phyloP scores from a whole-genome alignment of 1,140 invertebrate species.

The Tetramorium simillimum region DNA sequence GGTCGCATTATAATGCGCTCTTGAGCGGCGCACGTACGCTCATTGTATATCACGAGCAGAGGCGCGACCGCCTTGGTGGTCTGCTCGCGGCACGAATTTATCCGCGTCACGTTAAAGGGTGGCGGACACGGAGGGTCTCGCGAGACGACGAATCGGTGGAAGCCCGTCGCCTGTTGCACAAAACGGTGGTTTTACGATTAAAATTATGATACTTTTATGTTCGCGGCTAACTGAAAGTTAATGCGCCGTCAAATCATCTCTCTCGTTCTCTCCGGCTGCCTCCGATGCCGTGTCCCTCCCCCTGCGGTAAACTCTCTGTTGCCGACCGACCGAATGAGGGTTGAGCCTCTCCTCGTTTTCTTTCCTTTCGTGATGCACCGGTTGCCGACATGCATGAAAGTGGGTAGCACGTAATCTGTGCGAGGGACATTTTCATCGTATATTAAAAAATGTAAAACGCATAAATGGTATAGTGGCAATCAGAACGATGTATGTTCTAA shows the following conservation, averaged over 20 bases:
- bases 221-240: slow-evolving; percentile 81
- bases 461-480: slow-evolving; percentile 61
- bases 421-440: slow-evolving; percentile 68
- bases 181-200: slow-evolving; percentile 78
- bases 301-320: slow-evolving; percentile 22
- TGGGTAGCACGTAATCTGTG: slow-evolving; percentile 68
- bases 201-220: slow-evolving; percentile 81
- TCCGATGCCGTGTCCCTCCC: not conserved
- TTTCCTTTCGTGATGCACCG: slow-evolving; percentile 1
- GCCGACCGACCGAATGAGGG: not conserved
- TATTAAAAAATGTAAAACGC: slow-evolving; percentile 66
- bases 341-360: not conserved
- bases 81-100: slow-evolving; percentile 71
- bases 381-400: slow-evolving; percentile 11
- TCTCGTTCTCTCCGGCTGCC: slow-evolving; percentile 18
- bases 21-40: slow-evolving; percentile 29
- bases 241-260: slow-evolving; percentile 76
- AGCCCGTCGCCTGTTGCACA: slow-evolving; percentile 49
- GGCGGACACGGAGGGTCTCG: not conserved
- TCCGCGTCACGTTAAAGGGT: slow-evolving; percentile 70
- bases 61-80: slow-evolving; percentile 76
- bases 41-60: slow-evolving; percentile 42
- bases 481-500: not conserved
- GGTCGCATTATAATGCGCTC: slow-evolving; percentile 74
- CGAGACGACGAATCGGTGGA: slow-evolving; percentile 17